Base-by-base conservation (phyloP, 2,113 vertebrate species). In the Excalfactoria chinensis region DNA sequence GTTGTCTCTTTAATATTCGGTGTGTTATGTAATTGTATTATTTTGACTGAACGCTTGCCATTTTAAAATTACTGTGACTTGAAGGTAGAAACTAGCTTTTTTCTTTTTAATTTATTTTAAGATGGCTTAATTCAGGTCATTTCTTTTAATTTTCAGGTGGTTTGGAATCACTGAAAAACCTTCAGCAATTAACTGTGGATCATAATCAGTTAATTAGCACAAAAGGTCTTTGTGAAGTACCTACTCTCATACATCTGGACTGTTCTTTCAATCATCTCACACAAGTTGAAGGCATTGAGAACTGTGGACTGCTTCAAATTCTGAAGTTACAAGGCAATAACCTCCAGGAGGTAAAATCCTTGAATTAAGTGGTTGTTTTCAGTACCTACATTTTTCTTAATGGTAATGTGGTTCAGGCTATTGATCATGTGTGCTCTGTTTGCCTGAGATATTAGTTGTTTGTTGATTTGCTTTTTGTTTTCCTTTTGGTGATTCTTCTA, bases 141-240 rank as follows among this genome's bases (percentile, higher is more conserved):
- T 90, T 68, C 40, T 95, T 53, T 96, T 83, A 86, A 70, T 94
- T 95, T 97, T 72, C 91, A 99, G 99, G 98, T 96, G 99, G 98
- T 81, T 96, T 99, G 91, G 98, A 98, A 94, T 97, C 98, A 59
- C 40, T 98, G 93, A 98, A 95, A 96, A 98, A 94, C 83, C 98
- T 99, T 95, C 98, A 99, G 35, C 96, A 90, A 55, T 93, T 99
- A 93, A 96, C 95, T 64, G n/a, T 99, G 87, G 98, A 98, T 93
- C 98, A 99, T 90, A 99, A 99, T 97, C 98, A 98, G 53, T 97
- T 99, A 95, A 98, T 99, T 93, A 98, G 97, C 91, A 98, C 98
- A 14, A 98, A 96, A 97, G 98, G 98, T 13, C 97, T 99, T 90
- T 97, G 92, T 91, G 97, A 98, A 55, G 89, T 93, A 9, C 98